Percentiles rank a stretch among this genome's conserved stretches.
Conservation (phyloP, 2,888 invertebrate genomes). For the Drosophila cognata region DNA sequence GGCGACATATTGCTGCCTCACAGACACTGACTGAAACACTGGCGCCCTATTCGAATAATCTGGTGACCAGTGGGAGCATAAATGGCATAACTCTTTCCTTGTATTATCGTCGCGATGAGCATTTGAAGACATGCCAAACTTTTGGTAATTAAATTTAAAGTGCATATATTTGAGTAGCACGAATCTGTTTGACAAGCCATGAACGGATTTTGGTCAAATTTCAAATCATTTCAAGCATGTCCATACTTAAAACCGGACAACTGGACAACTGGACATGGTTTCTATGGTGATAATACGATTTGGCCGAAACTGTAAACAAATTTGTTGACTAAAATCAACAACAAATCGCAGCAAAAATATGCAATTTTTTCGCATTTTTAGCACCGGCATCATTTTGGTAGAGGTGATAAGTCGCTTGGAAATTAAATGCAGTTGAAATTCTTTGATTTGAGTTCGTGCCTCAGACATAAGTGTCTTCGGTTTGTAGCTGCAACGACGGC, state of each 20-base stretch:
- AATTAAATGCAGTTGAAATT: not conserved
- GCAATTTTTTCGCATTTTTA: no score
- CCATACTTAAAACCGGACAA: not conserved
- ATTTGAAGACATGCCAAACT: not conserved
- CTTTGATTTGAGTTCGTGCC: not conserved
- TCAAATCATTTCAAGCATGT: no score
- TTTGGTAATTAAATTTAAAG: not conserved
- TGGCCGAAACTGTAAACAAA: not conserved
- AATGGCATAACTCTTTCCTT: not conserved
- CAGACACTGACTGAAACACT: not conserved
- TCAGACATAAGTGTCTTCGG: constrained; percentile 27
- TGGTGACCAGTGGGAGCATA: not conserved
- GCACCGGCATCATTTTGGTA: not conserved
- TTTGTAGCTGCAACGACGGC: constrained; percentile 18
- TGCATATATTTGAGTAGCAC: not conserved
- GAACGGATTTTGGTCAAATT: not conserved
- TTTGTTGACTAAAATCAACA: not conserved
- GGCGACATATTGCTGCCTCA: not conserved
- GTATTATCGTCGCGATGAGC: not conserved
- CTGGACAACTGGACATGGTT: not conserved
- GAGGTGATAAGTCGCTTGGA: not conserved
- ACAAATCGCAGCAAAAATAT: not conserved
- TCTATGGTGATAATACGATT: not conserved
- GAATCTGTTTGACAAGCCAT: not conserved
- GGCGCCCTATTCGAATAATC: not conserved